These are phyloP conservation scores for Leptobrachium leishanense DNA, from an alignment of 2,113 vertebrate genomes.

Conservation along the genomic window DNA sequence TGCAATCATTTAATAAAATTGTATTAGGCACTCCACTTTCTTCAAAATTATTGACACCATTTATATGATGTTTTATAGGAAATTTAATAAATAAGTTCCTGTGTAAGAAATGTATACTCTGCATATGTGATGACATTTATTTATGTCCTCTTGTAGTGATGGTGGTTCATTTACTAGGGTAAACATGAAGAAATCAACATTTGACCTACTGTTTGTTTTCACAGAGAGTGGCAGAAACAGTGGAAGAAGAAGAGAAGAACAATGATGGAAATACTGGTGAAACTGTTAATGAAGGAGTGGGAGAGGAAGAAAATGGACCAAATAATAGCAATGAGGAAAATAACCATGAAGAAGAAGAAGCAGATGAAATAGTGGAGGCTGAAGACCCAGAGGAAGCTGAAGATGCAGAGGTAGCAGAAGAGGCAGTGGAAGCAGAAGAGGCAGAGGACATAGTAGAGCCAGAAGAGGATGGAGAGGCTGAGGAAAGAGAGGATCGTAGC, in stretches of 20 bases:
- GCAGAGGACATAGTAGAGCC: neutral
- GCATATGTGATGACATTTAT: too few relatives aligned
- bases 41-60: too few relatives aligned
- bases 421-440: conserved; percentile 7
- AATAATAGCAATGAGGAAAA: neutral
- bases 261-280: conserved; percentile 11
- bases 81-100: too few relatives aligned
- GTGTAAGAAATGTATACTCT: too few relatives aligned
- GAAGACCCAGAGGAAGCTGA: conserved; percentile 35
- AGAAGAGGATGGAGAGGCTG: conserved; percentile 35
- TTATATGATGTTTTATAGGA: too few relatives aligned
- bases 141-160: too few relatives aligned
- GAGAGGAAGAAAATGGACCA: neutral
- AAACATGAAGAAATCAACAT: too few relatives aligned
- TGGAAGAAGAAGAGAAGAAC: conserved; percentile 32
- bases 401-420: conserved; percentile 24
- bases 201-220: neutral
- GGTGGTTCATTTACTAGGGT: too few relatives aligned
- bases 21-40: too few relatives aligned
- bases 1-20: too few relatives aligned
- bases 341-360: conserved; percentile 49
- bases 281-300: neutral
- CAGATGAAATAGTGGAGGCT: too few relatives aligned
- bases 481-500: conserved; percentile 14
- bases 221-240: conserved; percentile 44